These are phyloP conservation scores for Threskiornis aethiopicus DNA, from an alignment of 2,797 vertebrate genomes.

Conservation along the genomic window DNA sequence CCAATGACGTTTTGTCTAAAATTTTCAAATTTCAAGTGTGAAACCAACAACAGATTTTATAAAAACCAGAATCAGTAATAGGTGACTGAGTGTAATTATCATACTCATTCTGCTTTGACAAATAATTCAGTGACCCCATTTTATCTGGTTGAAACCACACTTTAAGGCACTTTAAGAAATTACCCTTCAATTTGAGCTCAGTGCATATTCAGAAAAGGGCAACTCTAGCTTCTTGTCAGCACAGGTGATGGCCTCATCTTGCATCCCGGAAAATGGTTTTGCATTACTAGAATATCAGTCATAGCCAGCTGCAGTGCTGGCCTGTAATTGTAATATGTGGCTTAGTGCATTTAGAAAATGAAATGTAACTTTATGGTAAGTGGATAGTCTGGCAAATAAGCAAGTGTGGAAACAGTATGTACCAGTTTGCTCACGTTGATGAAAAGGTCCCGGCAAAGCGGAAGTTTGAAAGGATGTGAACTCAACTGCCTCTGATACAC, in stretches of 20 bases:
- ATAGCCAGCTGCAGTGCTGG: neutral
- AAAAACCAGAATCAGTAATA: slow-evolving; percentile 65
- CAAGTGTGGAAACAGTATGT: neutral
- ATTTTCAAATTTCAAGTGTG: slow-evolving; percentile 48
- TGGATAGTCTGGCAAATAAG: slow-evolving; percentile 5
- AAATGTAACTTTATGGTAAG: slow-evolving; percentile 19
- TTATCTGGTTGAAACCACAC: slow-evolving; percentile 26
- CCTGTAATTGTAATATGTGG: neutral
- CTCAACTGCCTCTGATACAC: neutral
- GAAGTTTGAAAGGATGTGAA: slow-evolving; percentile 35
- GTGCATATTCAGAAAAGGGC: slow-evolving; percentile 37
- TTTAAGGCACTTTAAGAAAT: slow-evolving; percentile 17
- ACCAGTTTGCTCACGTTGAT: slow-evolving; percentile 14
- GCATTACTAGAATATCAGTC: neutral
- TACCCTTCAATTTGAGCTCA: slow-evolving; percentile 22
- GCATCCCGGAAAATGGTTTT: slow-evolving; percentile 26
- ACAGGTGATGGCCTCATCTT: slow-evolving; percentile 8
- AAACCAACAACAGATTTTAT: slow-evolving; percentile 36
- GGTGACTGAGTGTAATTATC: slow-evolving; percentile 59
- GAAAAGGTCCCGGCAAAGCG: neutral
- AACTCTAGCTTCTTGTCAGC: neutral
- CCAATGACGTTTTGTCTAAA: slow-evolving; percentile 45
- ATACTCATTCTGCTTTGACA: slow-evolving; percentile 50
- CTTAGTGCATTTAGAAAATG: slow-evolving; percentile 27
- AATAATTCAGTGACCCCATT: slow-evolving; percentile 55